Evolutionary conservation across 2,888 invertebrate genomes (phyloP).

Genomic region (Sarcophaga subvicina): DNA sequence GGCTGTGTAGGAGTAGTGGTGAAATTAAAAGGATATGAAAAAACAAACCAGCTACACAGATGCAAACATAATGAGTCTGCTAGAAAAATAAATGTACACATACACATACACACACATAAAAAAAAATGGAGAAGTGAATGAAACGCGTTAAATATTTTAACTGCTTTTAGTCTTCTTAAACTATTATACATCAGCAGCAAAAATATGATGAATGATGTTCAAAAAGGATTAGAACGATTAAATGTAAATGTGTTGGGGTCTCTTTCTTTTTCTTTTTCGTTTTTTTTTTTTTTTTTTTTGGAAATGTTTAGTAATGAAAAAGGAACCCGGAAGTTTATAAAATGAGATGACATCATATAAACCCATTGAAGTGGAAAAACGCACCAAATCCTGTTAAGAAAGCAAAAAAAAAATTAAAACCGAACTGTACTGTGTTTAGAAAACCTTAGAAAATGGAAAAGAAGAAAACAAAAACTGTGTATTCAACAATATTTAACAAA

Average conservation of each 20-base stretch:
- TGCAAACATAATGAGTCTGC: constrained; percentile 3
- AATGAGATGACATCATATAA: constrained; percentile 64
- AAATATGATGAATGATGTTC: constrained; percentile 63
- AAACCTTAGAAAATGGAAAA: neutral
- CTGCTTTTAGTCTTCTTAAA: constrained; percentile 42
- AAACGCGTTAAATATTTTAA: constrained; percentile 63
- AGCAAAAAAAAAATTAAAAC: constrained; percentile 11
- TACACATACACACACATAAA: neutral
- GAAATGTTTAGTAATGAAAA: neutral
- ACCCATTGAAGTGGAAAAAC: constrained; percentile 66
- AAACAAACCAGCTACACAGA: neutral
- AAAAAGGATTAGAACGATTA: constrained; percentile 55
- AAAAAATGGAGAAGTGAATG: neutral
- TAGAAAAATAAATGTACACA: neutral
- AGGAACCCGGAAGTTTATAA: constrained; percentile 66
- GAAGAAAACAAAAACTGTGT: constrained; percentile 52
- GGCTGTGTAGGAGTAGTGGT: neutral
- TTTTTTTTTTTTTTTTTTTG: neutral
- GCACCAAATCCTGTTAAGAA: constrained; percentile 36
- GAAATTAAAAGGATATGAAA: constrained; percentile 46
- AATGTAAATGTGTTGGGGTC: constrained; percentile 26
- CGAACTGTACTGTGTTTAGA: neutral
- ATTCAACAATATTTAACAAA: constrained; percentile 64
- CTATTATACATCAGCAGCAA: constrained; percentile 18
- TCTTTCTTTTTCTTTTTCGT: neutral